These are phyloP conservation scores for Porites australiensis DNA, from an alignment of 64 coral and sea anemone species.

Conservation along the genomic window DNA sequence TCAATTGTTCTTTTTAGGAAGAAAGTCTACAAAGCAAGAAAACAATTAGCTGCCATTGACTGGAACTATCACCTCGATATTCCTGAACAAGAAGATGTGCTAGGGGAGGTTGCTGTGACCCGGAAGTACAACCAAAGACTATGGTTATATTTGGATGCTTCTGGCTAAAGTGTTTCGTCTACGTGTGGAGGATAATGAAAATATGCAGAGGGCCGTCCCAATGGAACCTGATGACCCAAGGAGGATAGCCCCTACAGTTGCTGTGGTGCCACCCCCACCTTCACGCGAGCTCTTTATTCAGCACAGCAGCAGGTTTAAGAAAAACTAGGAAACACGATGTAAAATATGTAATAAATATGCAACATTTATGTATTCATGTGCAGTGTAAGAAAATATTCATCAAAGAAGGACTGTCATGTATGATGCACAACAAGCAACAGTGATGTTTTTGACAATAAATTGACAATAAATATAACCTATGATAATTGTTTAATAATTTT, in stretches of 20 bases:
- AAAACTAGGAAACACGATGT: not conserved
- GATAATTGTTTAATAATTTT: not conserved
- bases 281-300: not conserved
- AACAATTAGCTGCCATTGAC: slow-evolving; percentile 34
- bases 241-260: not conserved
- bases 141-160: not conserved
- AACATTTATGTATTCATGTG: not conserved
- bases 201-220: not conserved
- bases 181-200: slow-evolving; percentile 4
- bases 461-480: not conserved
- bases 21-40: slow-evolving; percentile 47
- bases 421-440: not conserved
- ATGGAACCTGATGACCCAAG: not conserved
- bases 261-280: slow-evolving; percentile 6
- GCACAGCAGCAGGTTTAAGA: too few species aligned
- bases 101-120: not conserved
- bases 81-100: not conserved
- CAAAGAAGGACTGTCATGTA: not conserved
- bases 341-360: not conserved
- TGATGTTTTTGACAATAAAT: not conserved
- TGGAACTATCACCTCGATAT: slow-evolving; percentile 46
- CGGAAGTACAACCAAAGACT: not conserved
- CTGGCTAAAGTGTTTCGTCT: too few species aligned
- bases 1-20: slow-evolving; percentile 6
- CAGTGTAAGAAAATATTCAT: not conserved